These are phyloP conservation scores for Liolophura sinensis DNA, from an alignment of 1,140 invertebrate genomes.

Conservation along the genomic window DNA sequence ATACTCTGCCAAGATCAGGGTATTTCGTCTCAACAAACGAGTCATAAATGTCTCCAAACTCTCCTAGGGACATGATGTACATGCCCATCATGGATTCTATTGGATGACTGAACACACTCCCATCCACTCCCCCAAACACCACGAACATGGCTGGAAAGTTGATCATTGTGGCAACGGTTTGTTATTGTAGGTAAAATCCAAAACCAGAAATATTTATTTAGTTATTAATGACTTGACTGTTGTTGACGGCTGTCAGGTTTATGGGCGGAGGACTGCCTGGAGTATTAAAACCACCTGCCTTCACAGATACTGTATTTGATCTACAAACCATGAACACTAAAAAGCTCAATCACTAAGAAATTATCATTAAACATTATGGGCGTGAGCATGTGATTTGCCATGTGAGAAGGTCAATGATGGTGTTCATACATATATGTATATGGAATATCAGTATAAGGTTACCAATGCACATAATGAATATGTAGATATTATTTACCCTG, in stretches of 20 bases:
- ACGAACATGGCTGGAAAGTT: slow-evolving; percentile 57
- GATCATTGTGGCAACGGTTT: no score
- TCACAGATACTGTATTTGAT: no score
- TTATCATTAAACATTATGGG: slow-evolving; percentile 14
- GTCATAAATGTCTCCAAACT: slow-evolving; percentile 92
- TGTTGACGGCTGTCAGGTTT: no score
- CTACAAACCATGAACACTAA: no score
- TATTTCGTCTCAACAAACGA: slow-evolving; percentile 87
- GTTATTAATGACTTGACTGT: no score
- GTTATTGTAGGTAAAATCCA: no score
- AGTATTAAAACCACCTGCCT: no score
- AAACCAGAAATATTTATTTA: no score
- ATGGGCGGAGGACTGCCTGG: no score
- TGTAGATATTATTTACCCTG: slow-evolving; percentile 78
- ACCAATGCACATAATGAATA: no score
- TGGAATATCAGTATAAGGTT: no score
- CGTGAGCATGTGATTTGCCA: slow-evolving; percentile 1
- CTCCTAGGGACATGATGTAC: slow-evolving; percentile 97
- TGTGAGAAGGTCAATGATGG: not conserved
- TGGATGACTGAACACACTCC: slow-evolving; percentile 63
- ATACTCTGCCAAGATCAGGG: slow-evolving; percentile 81
- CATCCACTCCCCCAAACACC: slow-evolving; percentile 44
- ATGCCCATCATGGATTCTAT: slow-evolving; percentile 94
- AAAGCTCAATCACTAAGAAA: no score
- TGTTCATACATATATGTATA: slow-evolving; percentile 58